Evolutionary conservation across 1,140 invertebrate species (phyloP), one percentile per base, ranked within the genome.

Genomic region (Cotesia chilonis): DNA sequence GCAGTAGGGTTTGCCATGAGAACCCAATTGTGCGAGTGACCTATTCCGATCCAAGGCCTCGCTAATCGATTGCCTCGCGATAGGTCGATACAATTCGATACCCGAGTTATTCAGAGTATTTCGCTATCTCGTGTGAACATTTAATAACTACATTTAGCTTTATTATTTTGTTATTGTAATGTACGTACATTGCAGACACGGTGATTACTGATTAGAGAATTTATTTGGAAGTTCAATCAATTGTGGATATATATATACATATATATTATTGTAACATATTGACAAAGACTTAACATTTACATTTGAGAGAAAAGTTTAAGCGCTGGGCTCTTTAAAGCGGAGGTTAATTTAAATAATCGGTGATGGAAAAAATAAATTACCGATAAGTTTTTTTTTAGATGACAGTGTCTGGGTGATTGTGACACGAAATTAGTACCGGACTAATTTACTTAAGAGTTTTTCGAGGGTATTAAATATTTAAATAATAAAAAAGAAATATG

Each of bases 11-110:
- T n/a, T 65, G 17, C 67, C 54, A 52, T 61, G 59, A 64, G 67
- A 73, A 73, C 59, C 72, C 64, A 60, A 72, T 72, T 60, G 71
- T 68, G 60, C 52, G 28, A 38, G 66, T 77, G 68, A 71, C 63
- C 74, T 74, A 74, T 74, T 80, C 54, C 17, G 68, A 71, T 74
- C 74, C 76, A 73, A 68, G 70, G 73, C 65, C 70, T 12, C 54
- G 9, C 55, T 75, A 74, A 80, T 77, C 75, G 68, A 38, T 54
- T 60, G 28, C 61, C 67, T 68, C 67, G 37, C 55, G 57, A 77
- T 77, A 59, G 37, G 12, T 68, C 35, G 67, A 68, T 68, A 12
- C 14, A 59, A 52, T 41, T 60, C n/a, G 12, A 59, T 68, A 68
- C 59, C 51, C 4, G 2, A 37, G 10, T 28, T 61, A 37, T 65